Evolutionary conservation across 2,888 invertebrate genomes (phyloP).

Genomic region (Drosophila meridionalis): DNA sequence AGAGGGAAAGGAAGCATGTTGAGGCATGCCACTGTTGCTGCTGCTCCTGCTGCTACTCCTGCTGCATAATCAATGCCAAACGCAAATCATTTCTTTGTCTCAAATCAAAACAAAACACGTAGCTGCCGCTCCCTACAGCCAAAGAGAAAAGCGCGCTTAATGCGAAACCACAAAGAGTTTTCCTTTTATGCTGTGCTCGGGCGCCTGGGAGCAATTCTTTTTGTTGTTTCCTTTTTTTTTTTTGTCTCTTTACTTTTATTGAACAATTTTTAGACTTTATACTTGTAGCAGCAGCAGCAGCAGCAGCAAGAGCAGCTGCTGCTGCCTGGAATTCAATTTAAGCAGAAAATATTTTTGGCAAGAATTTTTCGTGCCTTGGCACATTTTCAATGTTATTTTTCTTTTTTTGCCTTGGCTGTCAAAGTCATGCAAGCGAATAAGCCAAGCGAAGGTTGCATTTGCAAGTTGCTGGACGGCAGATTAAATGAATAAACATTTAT

Average conservation of each 20-base stretch:
- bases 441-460: slow-evolving; percentile 3
- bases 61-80: slow-evolving; percentile 43
- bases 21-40: neutral
- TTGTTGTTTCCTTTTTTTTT: slow-evolving; percentile 9
- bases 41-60: no score
- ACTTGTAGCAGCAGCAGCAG: slow-evolving; percentile 7
- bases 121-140: slow-evolving; percentile 10
- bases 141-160: slow-evolving; percentile 15
- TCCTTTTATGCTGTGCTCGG: slow-evolving; percentile 7
- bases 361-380: slow-evolving; percentile 25
- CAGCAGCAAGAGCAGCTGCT: slow-evolving; percentile 12
- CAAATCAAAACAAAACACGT: slow-evolving; percentile 70
- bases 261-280: slow-evolving; percentile 46
- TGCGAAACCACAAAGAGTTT: slow-evolving; percentile 30
- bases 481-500: neutral
- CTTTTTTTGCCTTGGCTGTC: slow-evolving; percentile 49
- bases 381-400: slow-evolving; percentile 60
- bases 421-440: slow-evolving; percentile 48
- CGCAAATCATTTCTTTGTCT: slow-evolving; percentile 42
- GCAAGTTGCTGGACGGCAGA: neutral
- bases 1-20: neutral
- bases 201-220: slow-evolving; percentile 27
- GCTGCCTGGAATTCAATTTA: slow-evolving; percentile 62
- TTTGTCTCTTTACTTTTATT: slow-evolving; percentile 34
- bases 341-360: slow-evolving; percentile 52